phyloP scores from a whole-genome alignment of 2,888 invertebrate genomes.

The Theristus sp. region DNA sequence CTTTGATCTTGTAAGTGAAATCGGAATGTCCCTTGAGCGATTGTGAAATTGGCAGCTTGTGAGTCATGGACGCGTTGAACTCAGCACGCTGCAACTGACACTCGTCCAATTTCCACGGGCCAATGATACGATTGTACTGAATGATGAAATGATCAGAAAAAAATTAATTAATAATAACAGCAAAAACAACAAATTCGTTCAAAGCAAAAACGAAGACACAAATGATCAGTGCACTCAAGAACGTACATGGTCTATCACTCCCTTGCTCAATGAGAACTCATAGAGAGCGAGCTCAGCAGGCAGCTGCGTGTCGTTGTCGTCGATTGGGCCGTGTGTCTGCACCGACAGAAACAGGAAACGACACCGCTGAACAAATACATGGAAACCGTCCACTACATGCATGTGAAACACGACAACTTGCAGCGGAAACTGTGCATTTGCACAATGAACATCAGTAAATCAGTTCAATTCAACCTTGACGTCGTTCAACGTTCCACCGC shows the following conservation, averaged over 20 bases:
- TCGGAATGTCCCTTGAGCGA: too few relatives aligned
- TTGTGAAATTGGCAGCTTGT: background rate
- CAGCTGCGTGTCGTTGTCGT: background rate
- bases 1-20: too few relatives aligned
- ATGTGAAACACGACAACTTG: too few relatives aligned
- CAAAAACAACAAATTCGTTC: too few relatives aligned
- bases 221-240: too few relatives aligned
- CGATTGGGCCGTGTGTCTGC: background rate
- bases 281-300: slow-evolving; percentile 1
- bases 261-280: background rate
- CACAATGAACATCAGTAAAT: too few relatives aligned
- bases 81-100: background rate
- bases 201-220: too few relatives aligned
- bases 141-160: too few relatives aligned
- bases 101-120: background rate
- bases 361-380: background rate
- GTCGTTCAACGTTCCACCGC: background rate
- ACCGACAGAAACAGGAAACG: slow-evolving; percentile 3
- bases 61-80: background rate
- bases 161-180: background rate
- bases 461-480: background rate
- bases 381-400: too few relatives aligned
- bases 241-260: background rate
- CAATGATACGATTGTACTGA: background rate
- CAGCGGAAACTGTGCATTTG: too few relatives aligned